These are phyloP conservation scores for Trematocara macrostoma DNA, from an alignment of 2,113 vertebrate species.

Conservation along the genomic window DNA sequence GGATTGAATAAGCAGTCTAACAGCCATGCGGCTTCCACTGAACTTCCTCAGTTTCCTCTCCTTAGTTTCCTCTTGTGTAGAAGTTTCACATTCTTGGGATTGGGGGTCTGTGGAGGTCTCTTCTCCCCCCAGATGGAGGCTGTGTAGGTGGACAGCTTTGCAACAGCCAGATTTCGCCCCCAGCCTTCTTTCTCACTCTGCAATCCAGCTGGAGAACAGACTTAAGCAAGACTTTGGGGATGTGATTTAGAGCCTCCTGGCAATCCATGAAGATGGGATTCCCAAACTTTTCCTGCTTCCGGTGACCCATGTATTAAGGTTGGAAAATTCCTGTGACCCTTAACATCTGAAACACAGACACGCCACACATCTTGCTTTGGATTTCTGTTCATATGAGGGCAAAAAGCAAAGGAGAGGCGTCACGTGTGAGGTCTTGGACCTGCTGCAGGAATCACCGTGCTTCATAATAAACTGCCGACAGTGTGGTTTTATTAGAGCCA, in stretches of 20 bases:
- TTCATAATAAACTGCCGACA: background rate
- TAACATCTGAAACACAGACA: background rate
- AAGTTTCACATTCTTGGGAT: background rate
- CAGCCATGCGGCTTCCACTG: background rate
- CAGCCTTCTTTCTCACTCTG: background rate
- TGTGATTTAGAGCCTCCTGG: slow-evolving; percentile 33
- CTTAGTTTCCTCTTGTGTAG: slow-evolving; percentile 10
- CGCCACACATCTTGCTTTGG: background rate
- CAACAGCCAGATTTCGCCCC: background rate
- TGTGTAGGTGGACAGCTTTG: slow-evolving; percentile 56
- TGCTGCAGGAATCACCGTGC: background rate
- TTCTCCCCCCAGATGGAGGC: background rate
- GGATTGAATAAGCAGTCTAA: slow-evolving; percentile 25
- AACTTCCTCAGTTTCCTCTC: slow-evolving; percentile 25
- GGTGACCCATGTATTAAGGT: slow-evolving; percentile 18
- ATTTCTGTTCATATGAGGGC: background rate
- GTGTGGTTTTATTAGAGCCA: background rate
- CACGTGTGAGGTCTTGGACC: background rate
- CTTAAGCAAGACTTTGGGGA: background rate
- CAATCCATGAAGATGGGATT: slow-evolving; percentile 8
- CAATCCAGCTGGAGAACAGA: slow-evolving; percentile 39
- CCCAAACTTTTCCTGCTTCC: slow-evolving; percentile 8
- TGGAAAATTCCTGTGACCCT: slow-evolving; percentile 1
- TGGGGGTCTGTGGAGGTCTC: background rate
- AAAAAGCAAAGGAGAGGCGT: background rate